phyloP scores from a whole-genome alignment of 1,140 invertebrate species.

The Drosophila busckii region DNA sequence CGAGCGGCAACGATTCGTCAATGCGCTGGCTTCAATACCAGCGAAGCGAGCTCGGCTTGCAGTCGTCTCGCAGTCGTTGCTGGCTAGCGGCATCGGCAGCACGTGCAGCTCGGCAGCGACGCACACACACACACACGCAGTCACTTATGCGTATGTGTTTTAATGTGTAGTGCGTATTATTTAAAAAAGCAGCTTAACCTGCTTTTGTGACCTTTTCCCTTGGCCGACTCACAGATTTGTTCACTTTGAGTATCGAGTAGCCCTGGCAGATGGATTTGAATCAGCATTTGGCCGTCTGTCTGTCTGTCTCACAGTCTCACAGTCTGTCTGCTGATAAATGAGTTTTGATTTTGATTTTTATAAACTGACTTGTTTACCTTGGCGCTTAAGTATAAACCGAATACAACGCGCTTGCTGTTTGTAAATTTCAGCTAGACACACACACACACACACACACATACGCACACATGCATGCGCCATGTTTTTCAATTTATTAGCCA shows the following conservation, averaged over 20 bases:
- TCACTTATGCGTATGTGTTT: not conserved
- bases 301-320: not conserved
- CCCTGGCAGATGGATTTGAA: conserved; percentile 14
- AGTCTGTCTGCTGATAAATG: conserved; percentile 60
- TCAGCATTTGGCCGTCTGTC: conserved; percentile 28
- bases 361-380: conserved; percentile 65
- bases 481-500: conserved; percentile 65
- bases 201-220: conserved; percentile 74
- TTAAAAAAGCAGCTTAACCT: conserved; percentile 73
- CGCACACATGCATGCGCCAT: conserved; percentile 27
- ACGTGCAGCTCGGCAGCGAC: conserved; percentile 35
- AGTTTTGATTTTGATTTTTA: conserved; percentile 75
- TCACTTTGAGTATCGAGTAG: conserved; percentile 30
- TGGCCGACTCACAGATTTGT: conserved; percentile 43
- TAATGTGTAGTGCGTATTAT: conserved; percentile 66
- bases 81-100: conserved; percentile 26
- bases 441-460: not conserved
- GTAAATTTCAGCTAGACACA: conserved; percentile 9
- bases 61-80: conserved; percentile 41
- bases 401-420: too few relatives aligned
- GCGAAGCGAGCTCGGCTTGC: not conserved
- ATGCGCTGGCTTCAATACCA: too few relatives aligned
- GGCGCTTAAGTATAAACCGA: conserved; percentile 47
- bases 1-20: too few relatives aligned
- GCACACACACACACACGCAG: too few relatives aligned